A percentile compares a stretch with the other conserved stretches of the same genome.
These are phyloP conservation scores for Grus americana DNA, from an alignment of 2,113 vertebrate species.

Conservation along the genomic window DNA sequence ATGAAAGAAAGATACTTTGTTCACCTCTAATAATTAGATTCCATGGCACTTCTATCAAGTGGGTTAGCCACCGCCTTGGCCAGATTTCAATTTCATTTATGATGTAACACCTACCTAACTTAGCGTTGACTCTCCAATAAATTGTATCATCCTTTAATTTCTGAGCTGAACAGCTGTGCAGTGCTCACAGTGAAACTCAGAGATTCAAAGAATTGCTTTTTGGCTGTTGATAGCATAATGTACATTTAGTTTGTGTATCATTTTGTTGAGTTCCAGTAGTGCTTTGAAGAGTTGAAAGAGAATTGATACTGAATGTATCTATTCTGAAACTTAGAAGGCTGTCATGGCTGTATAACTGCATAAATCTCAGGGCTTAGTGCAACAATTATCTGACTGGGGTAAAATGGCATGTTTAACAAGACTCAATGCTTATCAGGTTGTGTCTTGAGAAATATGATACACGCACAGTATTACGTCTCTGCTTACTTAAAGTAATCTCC, in stretches of 20 bases:
- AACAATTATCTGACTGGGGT: accelerated
- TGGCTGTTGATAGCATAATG: accelerated
- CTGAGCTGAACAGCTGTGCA: accelerated
- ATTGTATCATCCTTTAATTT: not conserved
- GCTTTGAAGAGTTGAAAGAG: not conserved
- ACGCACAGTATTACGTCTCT: not conserved
- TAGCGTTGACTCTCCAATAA: not conserved
- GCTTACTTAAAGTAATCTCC: not conserved
- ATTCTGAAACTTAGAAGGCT: not conserved
- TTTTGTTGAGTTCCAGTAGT: not conserved
- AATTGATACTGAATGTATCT: not conserved
- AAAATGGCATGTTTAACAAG: not conserved
- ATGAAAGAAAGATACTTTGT: not conserved
- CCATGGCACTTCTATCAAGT: not conserved
- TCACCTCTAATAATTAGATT: not conserved
- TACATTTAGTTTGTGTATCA: not conserved
- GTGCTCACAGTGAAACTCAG: accelerated
- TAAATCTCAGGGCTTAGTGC: not conserved
- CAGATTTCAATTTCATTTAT: not conserved
- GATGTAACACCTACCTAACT: not conserved
- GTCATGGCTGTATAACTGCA: not conserved
- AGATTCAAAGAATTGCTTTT: not conserved
- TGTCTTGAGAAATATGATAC: not conserved
- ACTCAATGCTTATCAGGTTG: not conserved
- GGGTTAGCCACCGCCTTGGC: not conserved